A percentile compares a stretch with the other conserved stretches of the same genome.
These are phyloP conservation scores for Stomatorhinus walkeri DNA, from an alignment of 2,797 vertebrate species.

Conservation along the genomic window DNA sequence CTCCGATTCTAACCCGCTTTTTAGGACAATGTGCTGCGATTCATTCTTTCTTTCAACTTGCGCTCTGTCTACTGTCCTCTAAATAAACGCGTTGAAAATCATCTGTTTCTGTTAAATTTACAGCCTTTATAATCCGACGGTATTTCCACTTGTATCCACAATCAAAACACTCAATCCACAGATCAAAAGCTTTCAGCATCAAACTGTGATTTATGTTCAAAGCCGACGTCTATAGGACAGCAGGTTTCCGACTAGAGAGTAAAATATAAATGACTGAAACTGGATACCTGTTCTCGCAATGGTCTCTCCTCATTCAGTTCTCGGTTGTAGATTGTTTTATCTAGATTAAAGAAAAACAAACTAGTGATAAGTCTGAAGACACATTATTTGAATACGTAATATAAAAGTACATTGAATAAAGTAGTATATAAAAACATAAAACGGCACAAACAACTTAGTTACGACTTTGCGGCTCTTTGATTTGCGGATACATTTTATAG, in stretches of 20 bases:
- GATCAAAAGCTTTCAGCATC: neutral
- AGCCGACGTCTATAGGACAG: neutral
- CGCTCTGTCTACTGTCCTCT: neutral
- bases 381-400: neutral
- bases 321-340: constrained; percentile 80
- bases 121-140: neutral
- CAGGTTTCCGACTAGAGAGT: neutral
- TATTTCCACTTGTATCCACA: neutral
- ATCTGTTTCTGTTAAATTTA: neutral
- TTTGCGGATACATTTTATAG: neutral
- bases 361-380: neutral
- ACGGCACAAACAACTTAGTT: neutral
- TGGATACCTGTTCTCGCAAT: constrained; percentile 80
- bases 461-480: neutral
- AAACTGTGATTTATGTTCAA: neutral
- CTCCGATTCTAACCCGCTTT: too few species aligned
- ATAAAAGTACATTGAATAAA: neutral
- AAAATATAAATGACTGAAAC: neutral
- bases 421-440: neutral
- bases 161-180: neutral
- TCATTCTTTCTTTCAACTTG: neutral
- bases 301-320: constrained; percentile 89
- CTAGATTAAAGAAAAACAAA: constrained; percentile 48
- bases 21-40: neutral
- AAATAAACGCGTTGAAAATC: neutral